Percentiles rank a stretch among this genome's conserved stretches.
phyloP scores from a whole-genome alignment of 2,888 invertebrate genomes.

The Rutpela maculata region DNA sequence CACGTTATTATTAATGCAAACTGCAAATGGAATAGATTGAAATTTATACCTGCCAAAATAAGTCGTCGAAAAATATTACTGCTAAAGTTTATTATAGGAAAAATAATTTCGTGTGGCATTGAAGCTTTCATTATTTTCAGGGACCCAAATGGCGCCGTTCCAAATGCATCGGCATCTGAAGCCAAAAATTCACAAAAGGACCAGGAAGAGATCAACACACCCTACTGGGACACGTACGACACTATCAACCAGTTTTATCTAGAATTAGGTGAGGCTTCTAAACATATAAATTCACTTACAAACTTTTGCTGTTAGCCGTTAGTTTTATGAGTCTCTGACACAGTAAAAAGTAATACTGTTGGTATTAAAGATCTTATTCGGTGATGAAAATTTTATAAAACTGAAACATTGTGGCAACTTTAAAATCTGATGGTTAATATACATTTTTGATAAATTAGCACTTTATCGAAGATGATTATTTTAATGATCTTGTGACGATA shows the following conservation, averaged over 20 bases:
- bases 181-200: conserved; percentile 64
- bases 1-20: not conserved
- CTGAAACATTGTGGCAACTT: too few relatives aligned
- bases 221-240: conserved; percentile 94
- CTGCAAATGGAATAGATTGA: conserved; percentile 19
- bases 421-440: too few relatives aligned
- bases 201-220: conserved; percentile 74
- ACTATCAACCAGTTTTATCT: conserved; percentile 93
- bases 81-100: conserved; percentile 11
- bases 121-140: conserved; percentile 70
- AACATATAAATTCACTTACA: conserved; percentile 27
- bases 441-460: too few relatives aligned
- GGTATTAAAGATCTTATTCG: not conserved
- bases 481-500: too few relatives aligned
- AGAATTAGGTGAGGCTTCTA: conserved; percentile 80
- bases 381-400: not conserved
- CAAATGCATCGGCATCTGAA: conserved; percentile 67
- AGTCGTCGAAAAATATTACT: conserved; percentile 1
- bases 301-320: conserved; percentile 29
- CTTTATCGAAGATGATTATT: too few relatives aligned
- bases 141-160: conserved; percentile 80
- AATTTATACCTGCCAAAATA: conserved; percentile 22
- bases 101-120: conserved; percentile 19
- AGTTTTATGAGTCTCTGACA: not conserved
- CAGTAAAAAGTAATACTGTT: not conserved